Conservation (phyloP, 1,140 invertebrate species). For the Aleiodes sp. region DNA sequence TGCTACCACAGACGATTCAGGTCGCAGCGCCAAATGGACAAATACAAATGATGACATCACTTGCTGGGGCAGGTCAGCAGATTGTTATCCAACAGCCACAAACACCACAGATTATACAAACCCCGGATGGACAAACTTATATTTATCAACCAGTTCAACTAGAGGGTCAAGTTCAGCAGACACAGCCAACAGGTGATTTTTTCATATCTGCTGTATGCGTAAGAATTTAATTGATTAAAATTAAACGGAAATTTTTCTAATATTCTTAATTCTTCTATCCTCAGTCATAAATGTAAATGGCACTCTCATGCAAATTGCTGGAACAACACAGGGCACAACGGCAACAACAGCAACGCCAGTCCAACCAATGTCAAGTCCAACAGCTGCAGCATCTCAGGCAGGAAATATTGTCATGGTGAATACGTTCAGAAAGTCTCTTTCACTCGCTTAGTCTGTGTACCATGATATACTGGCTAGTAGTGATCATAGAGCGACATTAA, state of each 20-base stretch:
- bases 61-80: constrained; percentile 68
- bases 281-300: constrained; percentile 79
- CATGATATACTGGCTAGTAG: constrained; percentile 58
- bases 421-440: constrained; percentile 56
- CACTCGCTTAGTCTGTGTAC: constrained; percentile 57
- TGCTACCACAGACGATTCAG: constrained; percentile 72
- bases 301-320: constrained; percentile 75
- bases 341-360: constrained; percentile 66
- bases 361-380: constrained; percentile 67
- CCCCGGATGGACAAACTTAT: constrained; percentile 92
- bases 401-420: constrained; percentile 74
- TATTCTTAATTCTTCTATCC: constrained; percentile 51
- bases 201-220: no score
- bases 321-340: constrained; percentile 62
- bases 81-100: constrained; percentile 72
- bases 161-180: constrained; percentile 70
- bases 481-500: constrained; percentile 57
- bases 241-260: constrained; percentile 18
- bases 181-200: constrained; percentile 70
- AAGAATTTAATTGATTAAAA: no score
- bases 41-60: constrained; percentile 72
- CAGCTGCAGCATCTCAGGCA: constrained; percentile 74
- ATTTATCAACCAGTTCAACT: constrained; percentile 85
- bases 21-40: constrained; percentile 71
- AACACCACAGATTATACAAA: constrained; percentile 86